Evolutionary conservation across 2,888 invertebrate genomes (phyloP), one percentile per base, ranked within the genome.

Genomic region (Euclidia mi): DNA sequence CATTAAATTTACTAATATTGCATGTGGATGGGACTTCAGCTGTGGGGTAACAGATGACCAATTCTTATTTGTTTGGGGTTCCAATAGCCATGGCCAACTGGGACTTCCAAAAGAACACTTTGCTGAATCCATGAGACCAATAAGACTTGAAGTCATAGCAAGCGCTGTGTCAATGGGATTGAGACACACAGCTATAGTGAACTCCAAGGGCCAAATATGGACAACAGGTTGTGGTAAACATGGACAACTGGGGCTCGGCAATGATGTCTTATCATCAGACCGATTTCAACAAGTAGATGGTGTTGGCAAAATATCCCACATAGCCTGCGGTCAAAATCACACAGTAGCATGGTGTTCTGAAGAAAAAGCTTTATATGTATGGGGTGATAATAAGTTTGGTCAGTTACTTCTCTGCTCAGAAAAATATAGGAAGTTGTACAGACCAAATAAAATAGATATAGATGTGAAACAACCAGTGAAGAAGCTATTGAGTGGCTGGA

Each of bases 361-460:
- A 40, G 89, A 94, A 56, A 96, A 96, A 73, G 95, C 95, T 51
- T 91, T 96, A 56, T 97, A 95, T 92, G 96, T 94, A 10, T 97
- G 98, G 96, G 98, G 98, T 18, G 97, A 97, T 77, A 98, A 98
- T 79, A 97, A 96, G 87, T 96, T 96, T 86, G 97, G 98, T 0
- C 98, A 98, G 81, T 88, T 97, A 45, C 96, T 97, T 9, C 78
- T 96, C 7, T 95, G 95, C 71, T 88, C 94, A 48, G 88, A 90
- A 44, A 94, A 94, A 64, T 94, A 94, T 57, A 87, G 85, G 60
- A 95, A 91, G 79, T 88, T 95, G 63, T 95, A 88, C 78, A 90
- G 88, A 51, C 95, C 95, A 42, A 91, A 95, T 76, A 95, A 95
- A 85, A 91, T 95, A 76, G 94, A 95, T 65, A 94, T 95, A 81